A percentile compares a stretch with the other conserved stretches of the same genome.
Evolutionary conservation across 1,140 invertebrate species (phyloP).

Genomic region (Drosophila pseudoobscura): DNA sequence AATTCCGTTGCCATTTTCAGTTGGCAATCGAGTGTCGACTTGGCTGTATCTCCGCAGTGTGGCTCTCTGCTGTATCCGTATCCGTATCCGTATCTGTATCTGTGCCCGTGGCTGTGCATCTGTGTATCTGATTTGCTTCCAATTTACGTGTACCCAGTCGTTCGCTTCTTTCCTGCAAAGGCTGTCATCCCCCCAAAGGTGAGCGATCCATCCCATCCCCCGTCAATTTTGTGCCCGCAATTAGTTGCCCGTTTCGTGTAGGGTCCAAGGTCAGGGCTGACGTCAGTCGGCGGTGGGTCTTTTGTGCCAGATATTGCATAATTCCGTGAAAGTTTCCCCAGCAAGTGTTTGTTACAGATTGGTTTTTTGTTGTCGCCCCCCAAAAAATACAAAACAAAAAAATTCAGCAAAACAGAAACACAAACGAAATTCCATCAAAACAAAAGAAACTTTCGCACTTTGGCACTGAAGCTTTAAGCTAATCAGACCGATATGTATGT

Average conservation of each 20-base stretch:
- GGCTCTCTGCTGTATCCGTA: slow-evolving; percentile 2
- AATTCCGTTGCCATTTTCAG: slow-evolving; percentile 76
- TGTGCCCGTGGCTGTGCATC: slow-evolving; percentile 9
- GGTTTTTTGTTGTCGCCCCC: slow-evolving; percentile 13
- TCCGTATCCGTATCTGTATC: slow-evolving; percentile 21
- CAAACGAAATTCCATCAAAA: slow-evolving; percentile 34
- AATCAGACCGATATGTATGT: slow-evolving; percentile 59
- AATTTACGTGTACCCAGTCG: slow-evolving; percentile 1
- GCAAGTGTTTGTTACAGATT: slow-evolving; percentile 38
- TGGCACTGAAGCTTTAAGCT: slow-evolving; percentile 63
- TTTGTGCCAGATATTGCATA: slow-evolving; percentile 54
- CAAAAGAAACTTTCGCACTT: slow-evolving; percentile 55
- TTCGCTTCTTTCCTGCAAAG: slow-evolving; percentile 9
- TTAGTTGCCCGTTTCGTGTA: slow-evolving; percentile 8
- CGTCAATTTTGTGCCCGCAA: slow-evolving; percentile 2
- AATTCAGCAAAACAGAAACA: slow-evolving; percentile 32
- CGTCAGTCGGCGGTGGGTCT: slow-evolving; percentile 36
- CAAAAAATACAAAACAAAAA: slow-evolving; percentile 1
- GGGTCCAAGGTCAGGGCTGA: slow-evolving; percentile 54
- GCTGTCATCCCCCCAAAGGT: slow-evolving; percentile 16
- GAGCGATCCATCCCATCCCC: slow-evolving; percentile 5
- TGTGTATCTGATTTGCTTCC: slow-evolving; percentile 11
- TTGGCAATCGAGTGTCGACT: slow-evolving; percentile 81
- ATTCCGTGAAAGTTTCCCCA: slow-evolving; percentile 31
- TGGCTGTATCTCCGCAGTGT: slow-evolving; percentile 67